Evolutionary conservation across 2,113 vertebrate species (phyloP).

Genomic region (Junco hyemalis): DNA sequence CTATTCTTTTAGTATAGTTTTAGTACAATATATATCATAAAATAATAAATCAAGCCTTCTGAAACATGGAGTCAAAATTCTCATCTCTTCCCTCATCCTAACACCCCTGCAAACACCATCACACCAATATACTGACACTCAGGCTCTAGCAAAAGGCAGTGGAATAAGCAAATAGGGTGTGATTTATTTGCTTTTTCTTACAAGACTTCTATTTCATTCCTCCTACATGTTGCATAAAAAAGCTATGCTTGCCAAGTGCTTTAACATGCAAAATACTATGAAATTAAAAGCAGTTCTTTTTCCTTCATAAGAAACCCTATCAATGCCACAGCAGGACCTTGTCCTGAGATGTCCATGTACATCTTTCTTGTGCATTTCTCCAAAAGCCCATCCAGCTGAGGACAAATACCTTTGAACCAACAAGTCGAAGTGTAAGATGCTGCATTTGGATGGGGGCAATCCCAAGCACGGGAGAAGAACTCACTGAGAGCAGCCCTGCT

Average conservation of each 20-base stretch:
- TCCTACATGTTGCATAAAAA: not conserved
- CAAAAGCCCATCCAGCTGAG: not conserved
- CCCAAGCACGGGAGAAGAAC: not conserved
- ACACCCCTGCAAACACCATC: too few species aligned
- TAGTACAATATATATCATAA: too few species aligned
- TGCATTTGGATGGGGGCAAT: not conserved
- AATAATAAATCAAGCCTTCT: too few species aligned
- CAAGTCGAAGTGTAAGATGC: not conserved
- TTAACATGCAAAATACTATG: not conserved
- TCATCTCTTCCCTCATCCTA: too few species aligned
- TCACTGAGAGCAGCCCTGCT: not conserved
- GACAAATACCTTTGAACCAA: not conserved
- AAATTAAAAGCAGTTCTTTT: not conserved
- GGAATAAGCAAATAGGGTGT: not conserved
- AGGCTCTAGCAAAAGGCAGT: not conserved
- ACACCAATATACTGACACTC: not conserved
- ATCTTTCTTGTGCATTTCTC: too few species aligned
- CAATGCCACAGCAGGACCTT: not conserved
- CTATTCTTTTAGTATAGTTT: too few species aligned
- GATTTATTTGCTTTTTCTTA: not conserved
- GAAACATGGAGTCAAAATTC: too few species aligned
- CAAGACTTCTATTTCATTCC: not conserved
- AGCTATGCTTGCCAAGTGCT: not conserved
- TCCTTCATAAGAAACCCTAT: not conserved
- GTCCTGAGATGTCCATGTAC: accelerated